Evolutionary conservation across 1,140 invertebrate species (phyloP).

Genomic region (Drosophila tropicalis): DNA sequence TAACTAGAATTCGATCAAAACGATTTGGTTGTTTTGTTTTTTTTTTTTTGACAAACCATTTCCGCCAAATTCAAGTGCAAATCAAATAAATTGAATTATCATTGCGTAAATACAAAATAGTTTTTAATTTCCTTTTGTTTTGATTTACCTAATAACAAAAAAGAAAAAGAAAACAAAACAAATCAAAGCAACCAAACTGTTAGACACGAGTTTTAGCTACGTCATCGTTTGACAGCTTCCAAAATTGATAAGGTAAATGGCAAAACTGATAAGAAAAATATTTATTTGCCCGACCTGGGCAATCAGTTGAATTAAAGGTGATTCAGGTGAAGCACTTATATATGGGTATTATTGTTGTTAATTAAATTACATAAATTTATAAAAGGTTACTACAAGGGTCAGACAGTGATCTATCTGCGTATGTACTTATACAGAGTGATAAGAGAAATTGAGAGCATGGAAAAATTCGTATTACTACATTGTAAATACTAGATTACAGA

Average conservation of each 20-base stretch:
- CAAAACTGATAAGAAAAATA: conserved; percentile 1
- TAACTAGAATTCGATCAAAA: background rate
- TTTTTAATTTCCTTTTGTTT: conserved; percentile 22
- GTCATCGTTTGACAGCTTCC: conserved; percentile 51
- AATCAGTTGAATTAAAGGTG: background rate
- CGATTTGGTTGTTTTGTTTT: background rate
- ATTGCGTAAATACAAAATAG: conserved; percentile 36
- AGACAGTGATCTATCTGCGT: background rate
- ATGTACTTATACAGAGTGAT: background rate
- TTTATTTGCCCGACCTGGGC: background rate
- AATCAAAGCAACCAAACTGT: conserved; percentile 35
- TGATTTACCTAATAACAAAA: background rate
- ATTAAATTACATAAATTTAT: conserved; percentile 2
- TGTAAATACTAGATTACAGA: background rate
- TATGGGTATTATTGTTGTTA: background rate
- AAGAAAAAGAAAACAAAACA: conserved; percentile 16
- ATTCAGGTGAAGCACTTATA: background rate
- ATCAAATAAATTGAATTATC: conserved; percentile 39
- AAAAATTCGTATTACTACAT: background rate
- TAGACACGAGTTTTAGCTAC: conserved; percentile 45
- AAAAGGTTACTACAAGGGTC: background rate
- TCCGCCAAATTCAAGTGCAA: conserved; percentile 46
- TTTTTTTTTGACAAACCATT: conserved; percentile 10
- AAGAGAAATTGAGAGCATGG: background rate
- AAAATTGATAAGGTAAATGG: conserved; percentile 17